Conservation (phyloP, 2,113 vertebrate species). For the Sander vitreus region DNA sequence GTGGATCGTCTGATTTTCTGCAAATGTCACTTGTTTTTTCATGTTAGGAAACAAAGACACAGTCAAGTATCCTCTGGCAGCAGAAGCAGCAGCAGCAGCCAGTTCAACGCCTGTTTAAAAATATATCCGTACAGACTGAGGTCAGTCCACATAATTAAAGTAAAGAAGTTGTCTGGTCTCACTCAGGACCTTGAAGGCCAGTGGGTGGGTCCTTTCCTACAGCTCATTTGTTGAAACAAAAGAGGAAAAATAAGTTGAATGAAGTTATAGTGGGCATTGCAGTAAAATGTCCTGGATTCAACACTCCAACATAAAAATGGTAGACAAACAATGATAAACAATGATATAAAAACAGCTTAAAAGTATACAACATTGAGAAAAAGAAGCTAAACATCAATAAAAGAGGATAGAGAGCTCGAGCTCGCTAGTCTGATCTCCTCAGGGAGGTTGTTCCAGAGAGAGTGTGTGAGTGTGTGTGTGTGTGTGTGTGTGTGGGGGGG, state of each 20-base stretch:
- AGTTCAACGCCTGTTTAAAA: neutral
- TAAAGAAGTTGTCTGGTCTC: neutral
- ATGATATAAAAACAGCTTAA: too few relatives aligned
- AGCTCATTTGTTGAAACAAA: neutral
- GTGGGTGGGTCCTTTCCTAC: conserved; percentile 26
- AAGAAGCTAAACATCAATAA: too few relatives aligned
- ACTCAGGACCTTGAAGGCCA: neutral
- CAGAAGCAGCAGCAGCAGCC: neutral
- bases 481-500: too few relatives aligned
- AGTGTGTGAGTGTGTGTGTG: too few relatives aligned
- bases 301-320: too few relatives aligned
- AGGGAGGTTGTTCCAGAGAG: too few relatives aligned
- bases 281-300: neutral
- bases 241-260: neutral
- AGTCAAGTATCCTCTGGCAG: neutral
- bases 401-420: too few relatives aligned
- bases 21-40: conserved; percentile 60
- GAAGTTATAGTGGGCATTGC: too few relatives aligned
- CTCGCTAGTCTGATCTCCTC: too few relatives aligned
- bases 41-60: neutral
- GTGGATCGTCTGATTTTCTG: conserved; percentile 7
- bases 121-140: neutral
- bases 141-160: conserved; percentile 4
- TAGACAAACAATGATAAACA: too few relatives aligned
- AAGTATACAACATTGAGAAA: too few relatives aligned